Evolutionary conservation across 2,797 vertebrate genomes (phyloP).

Genomic region (Chrysocyon brachyurus): DNA sequence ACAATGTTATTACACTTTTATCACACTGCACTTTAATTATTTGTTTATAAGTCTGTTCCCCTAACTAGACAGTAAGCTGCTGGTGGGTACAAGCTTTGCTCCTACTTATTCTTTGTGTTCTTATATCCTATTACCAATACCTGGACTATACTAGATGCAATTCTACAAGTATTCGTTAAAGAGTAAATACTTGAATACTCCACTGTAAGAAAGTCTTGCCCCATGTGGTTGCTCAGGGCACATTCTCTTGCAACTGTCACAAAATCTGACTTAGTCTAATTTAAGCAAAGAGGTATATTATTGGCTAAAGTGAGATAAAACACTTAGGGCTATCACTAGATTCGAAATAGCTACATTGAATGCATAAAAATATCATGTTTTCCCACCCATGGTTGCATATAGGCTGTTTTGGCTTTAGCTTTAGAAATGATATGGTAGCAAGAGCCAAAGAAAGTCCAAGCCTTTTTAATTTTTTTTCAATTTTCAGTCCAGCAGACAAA

Average conservation of each 20-base stretch:
- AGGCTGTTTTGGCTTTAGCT: not conserved
- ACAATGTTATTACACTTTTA: not conserved
- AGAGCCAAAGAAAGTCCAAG: not conserved
- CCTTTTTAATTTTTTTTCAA: not conserved
- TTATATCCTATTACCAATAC: not conserved
- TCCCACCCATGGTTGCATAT: not conserved
- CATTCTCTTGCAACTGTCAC: not conserved
- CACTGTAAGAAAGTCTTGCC: not conserved
- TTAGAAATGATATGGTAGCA: not conserved
- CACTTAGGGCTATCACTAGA: not conserved
- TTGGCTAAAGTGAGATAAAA: not conserved
- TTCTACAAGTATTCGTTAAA: not conserved
- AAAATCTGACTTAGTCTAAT: not conserved
- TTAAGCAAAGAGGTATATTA: not conserved
- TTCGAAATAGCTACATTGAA: not conserved
- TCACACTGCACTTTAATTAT: not conserved
- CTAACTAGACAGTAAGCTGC: not conserved
- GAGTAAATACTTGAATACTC: not conserved
- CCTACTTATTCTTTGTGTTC: not conserved
- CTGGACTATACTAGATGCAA: not conserved
- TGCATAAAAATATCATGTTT: not conserved
- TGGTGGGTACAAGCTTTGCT: too few species aligned
- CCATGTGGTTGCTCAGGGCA: not conserved
- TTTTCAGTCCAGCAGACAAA: not conserved
- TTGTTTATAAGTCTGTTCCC: not conserved